Evolutionary conservation across 2,113 vertebrate genomes (phyloP).

Genomic region (Asarcornis scutulata): DNA sequence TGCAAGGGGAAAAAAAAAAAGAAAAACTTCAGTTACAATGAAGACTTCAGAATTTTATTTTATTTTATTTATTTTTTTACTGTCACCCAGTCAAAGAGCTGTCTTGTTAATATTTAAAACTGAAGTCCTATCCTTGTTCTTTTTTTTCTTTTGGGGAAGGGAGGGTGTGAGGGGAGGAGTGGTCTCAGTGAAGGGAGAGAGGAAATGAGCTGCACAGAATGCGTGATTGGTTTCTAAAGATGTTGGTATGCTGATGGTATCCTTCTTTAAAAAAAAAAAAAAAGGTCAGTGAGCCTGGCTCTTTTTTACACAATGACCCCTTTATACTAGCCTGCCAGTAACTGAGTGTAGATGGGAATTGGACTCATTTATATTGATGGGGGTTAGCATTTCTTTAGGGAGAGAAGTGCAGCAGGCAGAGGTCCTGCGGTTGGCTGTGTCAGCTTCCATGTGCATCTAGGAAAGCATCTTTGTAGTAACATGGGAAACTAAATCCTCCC

Average conservation of each 20-base stretch:
- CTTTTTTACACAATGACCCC: background rate
- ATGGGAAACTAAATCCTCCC: slow-evolving; percentile 44
- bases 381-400: background rate
- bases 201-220: background rate
- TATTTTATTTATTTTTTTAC: background rate
- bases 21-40: background rate
- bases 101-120: background rate
- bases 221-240: background rate
- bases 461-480: background rate
- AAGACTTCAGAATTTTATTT: background rate
- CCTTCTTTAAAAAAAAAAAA: background rate
- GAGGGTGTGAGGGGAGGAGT: no score
- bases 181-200: background rate
- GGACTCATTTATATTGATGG: background rate
- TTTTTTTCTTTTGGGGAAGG: no score
- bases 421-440: background rate
- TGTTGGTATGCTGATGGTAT: background rate
- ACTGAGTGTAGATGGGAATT: background rate
- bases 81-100: background rate
- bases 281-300: background rate
- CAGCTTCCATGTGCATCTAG: slow-evolving; percentile 1
- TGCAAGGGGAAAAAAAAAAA: background rate
- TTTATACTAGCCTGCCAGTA: background rate
- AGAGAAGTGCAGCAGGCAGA: background rate
- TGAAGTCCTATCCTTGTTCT: background rate